Conservation (phyloP, 2,888 invertebrate genomes). For the Coleophora flavipennella region DNA sequence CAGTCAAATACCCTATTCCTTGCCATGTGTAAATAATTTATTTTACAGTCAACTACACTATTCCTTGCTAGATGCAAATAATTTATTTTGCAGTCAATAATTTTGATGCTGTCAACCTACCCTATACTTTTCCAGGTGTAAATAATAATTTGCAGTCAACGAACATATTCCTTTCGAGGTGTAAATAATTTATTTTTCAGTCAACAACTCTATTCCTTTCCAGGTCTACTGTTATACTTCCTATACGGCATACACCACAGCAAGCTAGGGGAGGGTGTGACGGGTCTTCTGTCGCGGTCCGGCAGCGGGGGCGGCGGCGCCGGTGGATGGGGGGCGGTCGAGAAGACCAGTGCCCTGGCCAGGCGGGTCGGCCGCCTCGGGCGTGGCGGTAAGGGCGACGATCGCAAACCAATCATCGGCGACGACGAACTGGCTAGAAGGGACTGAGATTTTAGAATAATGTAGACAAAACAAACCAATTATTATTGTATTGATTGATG, state of each 20-base stretch:
- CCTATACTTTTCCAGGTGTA: no score
- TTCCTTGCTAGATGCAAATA: no score
- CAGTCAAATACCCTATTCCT: no score
- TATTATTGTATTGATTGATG: no score
- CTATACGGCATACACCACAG: conserved; percentile 90
- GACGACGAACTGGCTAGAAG: conserved; percentile 58
- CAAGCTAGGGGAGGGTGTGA: conserved; percentile 78
- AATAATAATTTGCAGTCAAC: no score
- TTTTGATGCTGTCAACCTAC: no score
- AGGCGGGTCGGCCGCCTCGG: conserved; percentile 52
- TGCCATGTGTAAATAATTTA: no score
- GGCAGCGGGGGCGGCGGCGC: conserved; percentile 47
- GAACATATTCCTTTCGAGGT: no score
- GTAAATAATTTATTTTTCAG: no score
- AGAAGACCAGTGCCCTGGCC: conserved; percentile 54
- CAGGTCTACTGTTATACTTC: conserved; percentile 87
- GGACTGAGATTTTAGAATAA: conserved; percentile 23
- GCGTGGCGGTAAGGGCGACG: conserved; percentile 50
- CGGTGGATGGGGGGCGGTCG: conserved; percentile 62
- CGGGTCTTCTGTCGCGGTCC: conserved; percentile 53
- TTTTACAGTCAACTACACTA: no score
- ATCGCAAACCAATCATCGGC: conserved; percentile 59
- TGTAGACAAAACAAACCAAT: no score
- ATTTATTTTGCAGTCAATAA: no score
- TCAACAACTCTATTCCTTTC: conserved; percentile 18